These are phyloP conservation scores for Deroptyus accipitrinus DNA, from an alignment of 2,113 vertebrate species.

Conservation along the genomic window DNA sequence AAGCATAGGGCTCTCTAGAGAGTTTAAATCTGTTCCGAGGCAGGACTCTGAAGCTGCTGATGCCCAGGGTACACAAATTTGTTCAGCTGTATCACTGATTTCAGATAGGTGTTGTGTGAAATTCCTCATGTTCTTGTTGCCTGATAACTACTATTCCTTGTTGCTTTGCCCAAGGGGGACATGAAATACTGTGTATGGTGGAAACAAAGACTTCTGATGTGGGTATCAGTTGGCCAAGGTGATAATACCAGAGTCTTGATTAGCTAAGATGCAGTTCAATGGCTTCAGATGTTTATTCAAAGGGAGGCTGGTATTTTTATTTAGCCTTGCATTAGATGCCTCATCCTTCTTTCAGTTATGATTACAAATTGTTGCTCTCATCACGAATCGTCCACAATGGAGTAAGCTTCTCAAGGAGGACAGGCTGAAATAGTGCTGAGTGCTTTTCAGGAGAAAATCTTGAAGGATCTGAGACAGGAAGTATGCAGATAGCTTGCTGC, in stretches of 20 bases:
- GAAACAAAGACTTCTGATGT: neutral
- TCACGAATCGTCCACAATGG: neutral
- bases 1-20: neutral
- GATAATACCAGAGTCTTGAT: neutral
- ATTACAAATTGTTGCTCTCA: neutral
- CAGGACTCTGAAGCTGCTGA: neutral
- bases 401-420: neutral
- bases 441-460: neutral
- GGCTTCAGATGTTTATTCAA: neutral
- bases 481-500: neutral
- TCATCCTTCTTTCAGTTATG: neutral
- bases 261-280: neutral
- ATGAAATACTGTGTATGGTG: neutral
- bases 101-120: neutral
- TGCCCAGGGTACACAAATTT: neutral
- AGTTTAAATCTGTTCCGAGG: neutral
- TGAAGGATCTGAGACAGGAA: neutral
- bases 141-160: neutral
- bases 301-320: neutral
- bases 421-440: neutral
- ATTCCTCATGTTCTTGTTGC: neutral
- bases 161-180: neutral
- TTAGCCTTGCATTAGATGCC: neutral
- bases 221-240: neutral
- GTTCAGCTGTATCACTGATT: neutral